Evolutionary conservation across 2,797 vertebrate genomes (phyloP).

Genomic region (Amblyraja radiata): DNA sequence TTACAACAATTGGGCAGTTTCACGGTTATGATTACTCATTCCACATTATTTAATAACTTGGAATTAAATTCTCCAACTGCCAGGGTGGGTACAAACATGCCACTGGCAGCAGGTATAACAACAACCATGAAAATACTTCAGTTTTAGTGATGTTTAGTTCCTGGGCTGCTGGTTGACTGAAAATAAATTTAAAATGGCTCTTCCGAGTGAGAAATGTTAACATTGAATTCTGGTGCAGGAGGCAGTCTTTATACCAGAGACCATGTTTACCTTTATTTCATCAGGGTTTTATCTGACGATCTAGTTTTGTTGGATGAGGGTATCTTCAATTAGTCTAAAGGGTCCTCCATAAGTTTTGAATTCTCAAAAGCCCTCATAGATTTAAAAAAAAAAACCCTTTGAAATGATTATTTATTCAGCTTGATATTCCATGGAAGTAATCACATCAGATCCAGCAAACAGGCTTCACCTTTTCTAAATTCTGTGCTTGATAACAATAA

Average conservation of each 20-base stretch:
- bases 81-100: no score
- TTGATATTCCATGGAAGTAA: not conserved
- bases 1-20: no score
- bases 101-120: no score
- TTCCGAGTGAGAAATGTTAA: not conserved
- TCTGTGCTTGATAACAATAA: not conserved
- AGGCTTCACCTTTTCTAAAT: not conserved
- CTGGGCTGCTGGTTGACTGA: not conserved
- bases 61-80: no score
- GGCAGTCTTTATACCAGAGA: not conserved
- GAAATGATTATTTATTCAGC: constrained; percentile 22
- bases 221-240: not conserved
- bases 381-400: not conserved
- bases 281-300: not conserved
- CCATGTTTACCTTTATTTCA: not conserved
- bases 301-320: not conserved
- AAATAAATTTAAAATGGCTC: not conserved
- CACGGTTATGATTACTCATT: no score
- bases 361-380: not conserved
- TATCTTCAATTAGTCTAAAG: not conserved
- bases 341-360: constrained; percentile 6
- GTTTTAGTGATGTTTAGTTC: no score
- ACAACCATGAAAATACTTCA: no score
- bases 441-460: not conserved
- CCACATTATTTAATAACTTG: no score